phyloP scores from a whole-genome alignment of 2,113 vertebrate genomes.

The Etheostoma spectabile region DNA sequence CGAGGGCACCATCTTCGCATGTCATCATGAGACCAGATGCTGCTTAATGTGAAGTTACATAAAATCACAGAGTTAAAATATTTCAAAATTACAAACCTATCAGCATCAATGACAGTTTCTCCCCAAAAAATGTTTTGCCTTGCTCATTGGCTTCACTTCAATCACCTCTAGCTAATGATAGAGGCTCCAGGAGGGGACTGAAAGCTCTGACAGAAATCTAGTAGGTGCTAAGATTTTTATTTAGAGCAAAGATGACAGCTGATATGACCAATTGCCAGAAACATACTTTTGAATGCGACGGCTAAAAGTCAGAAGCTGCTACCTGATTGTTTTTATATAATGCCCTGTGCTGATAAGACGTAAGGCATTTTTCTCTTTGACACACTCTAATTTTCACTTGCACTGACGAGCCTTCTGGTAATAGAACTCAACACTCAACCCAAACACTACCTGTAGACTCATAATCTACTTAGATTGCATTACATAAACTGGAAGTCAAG shows the following conservation, averaged over 20 bases:
- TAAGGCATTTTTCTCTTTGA: no score
- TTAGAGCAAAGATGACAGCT: not conserved
- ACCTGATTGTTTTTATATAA: no score
- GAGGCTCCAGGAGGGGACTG: not conserved
- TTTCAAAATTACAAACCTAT: not conserved
- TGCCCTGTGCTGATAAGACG: no score
- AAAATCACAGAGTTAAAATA: not conserved
- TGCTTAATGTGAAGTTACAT: not conserved
- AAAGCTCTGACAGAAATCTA: not conserved
- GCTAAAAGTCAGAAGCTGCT: no score
- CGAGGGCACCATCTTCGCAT: constrained; percentile 72
- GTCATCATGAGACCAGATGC: constrained; percentile 1
- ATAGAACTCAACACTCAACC: no score
- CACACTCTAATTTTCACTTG: no score
- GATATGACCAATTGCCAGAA: no score
- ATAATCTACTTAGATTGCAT: not conserved
- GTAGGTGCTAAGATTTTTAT: not conserved
- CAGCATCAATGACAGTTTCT: not conserved
- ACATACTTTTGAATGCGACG: no score
- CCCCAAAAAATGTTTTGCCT: not conserved
- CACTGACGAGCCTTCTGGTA: no score
- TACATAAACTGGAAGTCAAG: not conserved
- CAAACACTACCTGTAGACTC: not conserved
- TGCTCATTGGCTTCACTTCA: not conserved
- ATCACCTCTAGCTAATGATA: not conserved